A percentile compares a stretch with the other conserved stretches of the same genome.
Evolutionary conservation across 2,113 vertebrate species (phyloP).

Genomic region (Spea multiplicata): DNA sequence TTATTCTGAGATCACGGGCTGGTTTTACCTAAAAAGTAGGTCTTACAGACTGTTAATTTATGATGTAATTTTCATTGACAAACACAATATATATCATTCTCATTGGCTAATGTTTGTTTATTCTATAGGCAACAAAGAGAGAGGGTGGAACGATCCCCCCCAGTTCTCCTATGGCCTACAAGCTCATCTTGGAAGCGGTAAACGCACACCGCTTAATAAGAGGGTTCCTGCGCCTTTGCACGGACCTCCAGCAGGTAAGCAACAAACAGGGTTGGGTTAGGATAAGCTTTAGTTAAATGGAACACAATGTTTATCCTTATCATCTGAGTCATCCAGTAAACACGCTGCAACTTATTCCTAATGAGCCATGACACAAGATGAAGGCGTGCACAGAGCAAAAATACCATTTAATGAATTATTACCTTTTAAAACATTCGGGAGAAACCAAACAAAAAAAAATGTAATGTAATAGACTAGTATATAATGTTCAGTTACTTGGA

Average conservation of each 20-base stretch:
- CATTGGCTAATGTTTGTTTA: neutral
- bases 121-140: constrained; percentile 79
- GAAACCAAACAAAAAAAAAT: too few species aligned
- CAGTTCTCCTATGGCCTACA: constrained; percentile 89
- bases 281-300: too few species aligned
- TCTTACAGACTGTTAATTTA: neutral
- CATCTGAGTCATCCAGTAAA: too few species aligned
- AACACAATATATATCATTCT: neutral
- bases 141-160: constrained; percentile 95
- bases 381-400: too few species aligned
- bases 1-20: neutral
- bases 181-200: constrained; percentile 61
- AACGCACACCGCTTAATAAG: constrained; percentile 68
- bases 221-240: constrained; percentile 63
- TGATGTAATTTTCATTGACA: neutral
- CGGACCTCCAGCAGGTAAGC: constrained; percentile 49
- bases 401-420: too few species aligned
- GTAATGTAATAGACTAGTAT: too few species aligned
- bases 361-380: too few species aligned
- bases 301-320: too few species aligned
- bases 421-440: too few species aligned
- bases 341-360: too few species aligned
- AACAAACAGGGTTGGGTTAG: neutral
- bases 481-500: too few species aligned
- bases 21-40: neutral